These are phyloP conservation scores for Anseranas semipalmata DNA, from an alignment of 2,113 vertebrate genomes.

Conservation along the genomic window DNA sequence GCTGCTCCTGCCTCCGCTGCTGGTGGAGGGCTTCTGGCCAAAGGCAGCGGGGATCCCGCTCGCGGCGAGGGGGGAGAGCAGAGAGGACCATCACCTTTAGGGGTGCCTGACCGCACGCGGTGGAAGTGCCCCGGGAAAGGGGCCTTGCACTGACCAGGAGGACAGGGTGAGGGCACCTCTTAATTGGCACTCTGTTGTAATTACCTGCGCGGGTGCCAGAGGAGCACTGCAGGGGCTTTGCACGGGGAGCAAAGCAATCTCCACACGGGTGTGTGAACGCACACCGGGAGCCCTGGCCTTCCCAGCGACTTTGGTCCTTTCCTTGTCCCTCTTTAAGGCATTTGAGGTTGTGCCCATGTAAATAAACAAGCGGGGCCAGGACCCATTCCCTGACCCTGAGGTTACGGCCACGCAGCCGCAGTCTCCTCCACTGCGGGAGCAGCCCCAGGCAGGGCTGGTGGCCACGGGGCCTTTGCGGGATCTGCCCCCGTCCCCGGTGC, in stretches of 20 bases:
- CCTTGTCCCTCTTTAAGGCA: fast-evolving
- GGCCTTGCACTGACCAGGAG: fast-evolving
- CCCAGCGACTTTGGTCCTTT: fast-evolving
- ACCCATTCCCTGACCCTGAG: fast-evolving
- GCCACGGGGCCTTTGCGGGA: no score
- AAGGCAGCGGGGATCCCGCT: fast-evolving
- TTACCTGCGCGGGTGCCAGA: fast-evolving
- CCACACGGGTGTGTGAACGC: no score
- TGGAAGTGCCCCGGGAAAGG: fast-evolving
- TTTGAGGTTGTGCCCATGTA: fast-evolving
- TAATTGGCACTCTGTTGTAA: fast-evolving
- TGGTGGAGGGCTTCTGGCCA: fast-evolving
- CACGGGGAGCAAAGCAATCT: no score
- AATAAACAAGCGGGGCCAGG: fast-evolving
- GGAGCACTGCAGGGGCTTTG: no score
- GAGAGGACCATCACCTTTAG: no score
- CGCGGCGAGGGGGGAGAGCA: not conserved
- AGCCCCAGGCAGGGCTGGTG: no score
- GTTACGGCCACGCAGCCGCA: not conserved
- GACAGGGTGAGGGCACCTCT: no score
- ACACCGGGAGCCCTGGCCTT: not conserved
- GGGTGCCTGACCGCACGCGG: no score
- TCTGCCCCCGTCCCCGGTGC: no score
- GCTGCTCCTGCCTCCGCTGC: fast-evolving
- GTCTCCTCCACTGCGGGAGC: no score